A percentile compares a stretch with the other conserved stretches of the same genome.
phyloP scores from a whole-genome alignment of 2,797 vertebrate species.

The Argyrosomus regius region DNA sequence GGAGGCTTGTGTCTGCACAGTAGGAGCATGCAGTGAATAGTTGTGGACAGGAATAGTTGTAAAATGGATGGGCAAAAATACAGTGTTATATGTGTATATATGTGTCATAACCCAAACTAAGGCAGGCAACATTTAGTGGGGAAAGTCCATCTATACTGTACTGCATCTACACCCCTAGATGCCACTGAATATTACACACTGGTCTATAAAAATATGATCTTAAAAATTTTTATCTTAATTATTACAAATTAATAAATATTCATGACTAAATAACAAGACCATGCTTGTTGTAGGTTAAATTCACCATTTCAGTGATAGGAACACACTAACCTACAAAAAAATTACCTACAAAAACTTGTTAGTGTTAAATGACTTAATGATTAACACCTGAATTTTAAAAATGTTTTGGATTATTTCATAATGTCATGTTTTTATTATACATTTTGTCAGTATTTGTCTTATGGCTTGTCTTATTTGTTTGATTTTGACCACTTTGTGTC shows the following conservation, averaged over 20 bases:
- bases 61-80: neutral
- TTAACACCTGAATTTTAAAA: neutral
- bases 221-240: neutral
- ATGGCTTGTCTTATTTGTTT: neutral
- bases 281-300: neutral
- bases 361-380: neutral
- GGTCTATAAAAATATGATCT: no score
- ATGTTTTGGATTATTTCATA: neutral
- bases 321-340: neutral
- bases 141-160: constrained; percentile 12
- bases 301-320: neutral
- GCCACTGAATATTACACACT: no score
- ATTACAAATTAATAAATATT: neutral
- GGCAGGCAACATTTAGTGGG: neutral
- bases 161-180: no score
- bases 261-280: neutral
- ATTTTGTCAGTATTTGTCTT: no score
- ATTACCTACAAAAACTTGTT: neutral
- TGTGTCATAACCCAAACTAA: neutral
- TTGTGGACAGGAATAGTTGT: neutral
- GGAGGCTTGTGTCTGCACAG: constrained; percentile 2
- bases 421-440: neutral
- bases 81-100: neutral
- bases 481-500: neutral
- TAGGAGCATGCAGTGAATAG: neutral